Conservation (phyloP, 2,113 vertebrate genomes). For the Galbula dea region DNA sequence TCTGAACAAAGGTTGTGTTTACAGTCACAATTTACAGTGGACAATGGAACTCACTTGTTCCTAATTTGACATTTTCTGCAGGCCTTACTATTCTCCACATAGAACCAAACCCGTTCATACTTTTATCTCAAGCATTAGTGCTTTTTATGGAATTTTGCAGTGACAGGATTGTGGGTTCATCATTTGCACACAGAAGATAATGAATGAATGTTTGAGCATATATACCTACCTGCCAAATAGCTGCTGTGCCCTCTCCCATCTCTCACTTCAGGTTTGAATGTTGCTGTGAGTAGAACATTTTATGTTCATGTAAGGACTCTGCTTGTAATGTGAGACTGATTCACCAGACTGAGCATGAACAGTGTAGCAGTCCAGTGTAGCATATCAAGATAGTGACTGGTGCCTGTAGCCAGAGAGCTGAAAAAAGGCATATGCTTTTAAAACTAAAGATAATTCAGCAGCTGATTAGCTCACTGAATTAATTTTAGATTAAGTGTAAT, state of each 20-base stretch:
- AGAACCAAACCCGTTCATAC: not conserved
- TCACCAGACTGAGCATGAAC: not conserved
- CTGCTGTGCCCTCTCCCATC: not conserved
- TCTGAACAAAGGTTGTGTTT: no score
- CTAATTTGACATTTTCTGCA: not conserved
- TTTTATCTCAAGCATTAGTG: not conserved
- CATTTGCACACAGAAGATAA: not conserved
- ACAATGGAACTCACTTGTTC: not conserved
- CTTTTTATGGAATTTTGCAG: not conserved
- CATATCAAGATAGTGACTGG: no score
- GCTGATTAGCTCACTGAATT: not conserved
- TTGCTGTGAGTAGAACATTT: no score
- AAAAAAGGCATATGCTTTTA: not conserved
- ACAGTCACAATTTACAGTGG: no score
- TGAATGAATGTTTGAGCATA: not conserved
- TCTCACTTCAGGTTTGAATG: not conserved
- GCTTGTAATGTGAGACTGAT: not conserved
- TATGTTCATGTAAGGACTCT: not conserved
- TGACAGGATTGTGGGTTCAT: not conserved
- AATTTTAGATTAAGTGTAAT: not conserved
- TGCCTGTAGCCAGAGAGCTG: not conserved
- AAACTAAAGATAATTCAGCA: not conserved
- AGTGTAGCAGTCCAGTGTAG: rapidly evolving
- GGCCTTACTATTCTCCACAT: not conserved
- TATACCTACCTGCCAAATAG: not conserved